Conservation (phyloP, 1,140 invertebrate species). For the Homalodisca vitripennis region DNA sequence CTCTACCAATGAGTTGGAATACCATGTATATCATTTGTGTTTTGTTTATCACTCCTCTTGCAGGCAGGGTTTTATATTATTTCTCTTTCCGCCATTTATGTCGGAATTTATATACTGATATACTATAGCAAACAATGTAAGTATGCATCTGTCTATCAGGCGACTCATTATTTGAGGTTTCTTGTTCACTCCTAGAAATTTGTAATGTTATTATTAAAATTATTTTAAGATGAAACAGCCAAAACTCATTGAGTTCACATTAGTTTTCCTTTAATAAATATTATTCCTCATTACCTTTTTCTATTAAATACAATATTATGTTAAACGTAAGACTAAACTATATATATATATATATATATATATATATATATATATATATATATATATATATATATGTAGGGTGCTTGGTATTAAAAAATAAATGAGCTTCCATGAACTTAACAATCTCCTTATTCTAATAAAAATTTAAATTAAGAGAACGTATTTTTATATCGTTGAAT, state of each 20-base stretch:
- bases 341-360: no score
- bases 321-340: background rate
- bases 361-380: no score
- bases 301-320: background rate
- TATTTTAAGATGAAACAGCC: no score
- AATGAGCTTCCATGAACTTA: background rate
- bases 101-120: no score
- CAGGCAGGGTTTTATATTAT: background rate
- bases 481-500: background rate
- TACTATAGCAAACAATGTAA: no score
- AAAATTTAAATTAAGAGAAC: background rate
- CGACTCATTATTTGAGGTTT: no score
- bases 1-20: background rate
- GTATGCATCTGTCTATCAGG: no score
- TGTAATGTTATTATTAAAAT: no score
- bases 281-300: background rate
- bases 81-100: background rate
- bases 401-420: background rate
- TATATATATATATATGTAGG: no score
- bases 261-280: no score
- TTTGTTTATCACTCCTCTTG: background rate
- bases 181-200: no score
- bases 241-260: no score
- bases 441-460: background rate
- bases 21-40: background rate